Evolutionary conservation across 2,797 vertebrate genomes (phyloP).

Genomic region (Sphaeramia orbicularis): DNA sequence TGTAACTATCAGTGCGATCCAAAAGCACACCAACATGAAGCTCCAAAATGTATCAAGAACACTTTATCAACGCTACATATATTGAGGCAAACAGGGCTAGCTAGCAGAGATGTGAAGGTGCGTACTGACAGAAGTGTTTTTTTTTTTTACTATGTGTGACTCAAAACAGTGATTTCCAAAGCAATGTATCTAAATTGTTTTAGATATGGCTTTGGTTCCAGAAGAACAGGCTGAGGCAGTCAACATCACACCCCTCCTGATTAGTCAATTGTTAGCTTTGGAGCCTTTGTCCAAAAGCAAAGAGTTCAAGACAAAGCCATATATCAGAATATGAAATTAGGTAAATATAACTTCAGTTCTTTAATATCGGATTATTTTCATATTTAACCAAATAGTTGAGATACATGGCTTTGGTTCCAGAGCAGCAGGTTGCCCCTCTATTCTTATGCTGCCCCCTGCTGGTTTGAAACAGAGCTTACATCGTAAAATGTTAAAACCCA

Average conservation of each 20-base stretch:
- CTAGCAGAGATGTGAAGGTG: conserved; percentile 44
- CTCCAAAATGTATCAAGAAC: conserved; percentile 61
- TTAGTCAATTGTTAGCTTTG: not conserved
- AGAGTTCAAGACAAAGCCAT: conserved; percentile 35
- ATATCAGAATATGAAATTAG: conserved; percentile 21
- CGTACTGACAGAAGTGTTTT: conserved; percentile 13
- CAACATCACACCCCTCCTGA: not conserved
- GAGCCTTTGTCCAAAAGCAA: conserved; percentile 13
- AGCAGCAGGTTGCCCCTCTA: conserved; percentile 15
- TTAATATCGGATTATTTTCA: conserved; percentile 10
- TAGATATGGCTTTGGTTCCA: conserved; percentile 47
- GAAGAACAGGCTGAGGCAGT: conserved; percentile 11
- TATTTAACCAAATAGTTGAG: conserved; percentile 21
- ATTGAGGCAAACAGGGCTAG: conserved; percentile 37
- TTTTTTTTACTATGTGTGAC: conserved; percentile 8
- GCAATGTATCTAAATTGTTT: conserved; percentile 23
- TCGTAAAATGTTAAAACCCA: not conserved
- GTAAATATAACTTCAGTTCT: conserved; percentile 17
- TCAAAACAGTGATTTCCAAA: conserved; percentile 32
- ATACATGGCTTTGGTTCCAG: conserved; percentile 43
- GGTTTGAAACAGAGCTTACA: conserved; percentile 18
- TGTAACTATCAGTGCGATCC: conserved; percentile 28
- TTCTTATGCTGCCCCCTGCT: conserved; percentile 38
- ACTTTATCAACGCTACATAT: conserved; percentile 61
- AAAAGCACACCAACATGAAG: conserved; percentile 49